These are phyloP conservation scores for Hedychridium roseum DNA, from an alignment of 2,888 invertebrate species.

Conservation along the genomic window DNA sequence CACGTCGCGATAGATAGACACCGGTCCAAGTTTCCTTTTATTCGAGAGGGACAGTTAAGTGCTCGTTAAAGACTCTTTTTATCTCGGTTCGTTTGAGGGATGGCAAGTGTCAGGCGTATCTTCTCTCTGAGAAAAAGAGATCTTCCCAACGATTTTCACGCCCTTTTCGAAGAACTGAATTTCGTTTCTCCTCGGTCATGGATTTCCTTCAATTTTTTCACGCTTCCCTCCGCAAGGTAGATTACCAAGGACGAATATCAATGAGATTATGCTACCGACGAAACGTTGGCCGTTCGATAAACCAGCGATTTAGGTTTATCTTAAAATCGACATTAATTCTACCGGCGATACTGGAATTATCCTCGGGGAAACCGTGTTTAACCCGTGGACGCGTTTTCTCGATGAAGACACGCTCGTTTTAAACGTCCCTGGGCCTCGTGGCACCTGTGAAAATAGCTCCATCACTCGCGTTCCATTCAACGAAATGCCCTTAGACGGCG, in stretches of 20 bases:
- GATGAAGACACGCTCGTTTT: no score
- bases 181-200: no score
- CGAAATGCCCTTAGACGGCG: constrained; percentile 40
- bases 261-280: not conserved
- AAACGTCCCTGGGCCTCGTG: no score
- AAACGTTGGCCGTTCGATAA: no score
- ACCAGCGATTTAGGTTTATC: no score
- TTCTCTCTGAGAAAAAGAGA: constrained; percentile 30
- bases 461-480: constrained; percentile 38
- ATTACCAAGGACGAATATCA: not conserved
- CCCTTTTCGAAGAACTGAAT: constrained; percentile 11
- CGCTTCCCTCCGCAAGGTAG: not conserved
- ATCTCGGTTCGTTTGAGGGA: constrained; percentile 33
- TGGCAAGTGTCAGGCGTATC: constrained; percentile 35
- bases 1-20: no score
- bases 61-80: constrained; percentile 46
- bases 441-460: constrained; percentile 42
- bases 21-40: constrained; percentile 26
- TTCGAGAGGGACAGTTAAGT: constrained; percentile 37
- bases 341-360: no score
- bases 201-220: constrained; percentile 9
- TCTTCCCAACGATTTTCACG: constrained; percentile 22
- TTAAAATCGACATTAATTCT: no score
- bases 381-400: no score
- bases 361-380: no score